Percentiles rank a stretch among this genome's conserved stretches.
phyloP scores from a whole-genome alignment of 2,888 invertebrate species.

The Idaea biselata region DNA sequence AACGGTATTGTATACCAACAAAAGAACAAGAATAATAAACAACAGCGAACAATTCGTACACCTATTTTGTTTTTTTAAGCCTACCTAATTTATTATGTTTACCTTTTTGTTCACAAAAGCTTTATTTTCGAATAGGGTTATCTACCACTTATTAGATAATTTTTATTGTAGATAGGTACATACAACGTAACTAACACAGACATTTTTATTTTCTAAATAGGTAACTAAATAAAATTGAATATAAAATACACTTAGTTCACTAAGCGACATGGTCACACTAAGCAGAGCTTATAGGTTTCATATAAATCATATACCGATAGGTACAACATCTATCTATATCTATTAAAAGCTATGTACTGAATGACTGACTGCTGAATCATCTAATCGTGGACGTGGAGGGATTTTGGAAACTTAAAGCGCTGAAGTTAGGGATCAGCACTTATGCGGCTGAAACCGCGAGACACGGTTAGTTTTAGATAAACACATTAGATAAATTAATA shows the following conservation, averaged over 20 bases:
- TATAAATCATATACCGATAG: too few relatives aligned
- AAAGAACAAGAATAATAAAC: constrained; percentile 28
- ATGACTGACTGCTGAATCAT: too few relatives aligned
- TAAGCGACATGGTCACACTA: background rate
- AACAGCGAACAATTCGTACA: constrained; percentile 15
- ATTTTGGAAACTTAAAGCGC: too few relatives aligned
- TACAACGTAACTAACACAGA: background rate
- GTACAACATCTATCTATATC: too few relatives aligned
- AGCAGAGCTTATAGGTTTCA: too few relatives aligned
- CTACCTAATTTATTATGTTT: background rate
- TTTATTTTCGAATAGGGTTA: background rate
- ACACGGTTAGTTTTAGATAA: too few relatives aligned
- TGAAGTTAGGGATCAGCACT: too few relatives aligned
- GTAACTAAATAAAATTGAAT: background rate
- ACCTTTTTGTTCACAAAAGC: background rate
- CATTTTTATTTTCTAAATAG: background rate
- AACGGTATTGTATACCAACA: constrained; percentile 45
- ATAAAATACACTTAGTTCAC: too few relatives aligned
- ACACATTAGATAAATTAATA: too few relatives aligned
- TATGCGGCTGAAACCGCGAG: too few relatives aligned
- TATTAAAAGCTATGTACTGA: too few relatives aligned
- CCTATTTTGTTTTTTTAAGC: background rate
- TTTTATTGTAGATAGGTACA: background rate
- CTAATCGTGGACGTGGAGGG: too few relatives aligned
- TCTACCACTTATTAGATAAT: background rate